Conservation (phyloP, 1,140 invertebrate species). For the Pseudomyrmex flavicornis region DNA sequence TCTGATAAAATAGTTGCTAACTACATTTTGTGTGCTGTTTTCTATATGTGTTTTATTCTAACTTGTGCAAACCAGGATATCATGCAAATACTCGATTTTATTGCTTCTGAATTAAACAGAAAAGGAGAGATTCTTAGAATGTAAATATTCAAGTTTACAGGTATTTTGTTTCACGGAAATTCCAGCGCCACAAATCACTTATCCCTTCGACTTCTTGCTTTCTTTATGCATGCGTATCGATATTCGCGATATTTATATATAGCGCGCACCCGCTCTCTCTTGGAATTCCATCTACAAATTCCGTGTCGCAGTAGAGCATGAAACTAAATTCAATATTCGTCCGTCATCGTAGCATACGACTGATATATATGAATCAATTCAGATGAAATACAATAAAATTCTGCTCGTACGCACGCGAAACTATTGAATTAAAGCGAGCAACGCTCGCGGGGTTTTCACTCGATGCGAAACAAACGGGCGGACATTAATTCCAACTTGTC, state of each 20-base stretch:
- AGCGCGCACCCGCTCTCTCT: background rate
- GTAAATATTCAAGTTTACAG: background rate
- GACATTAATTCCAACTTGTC: conserved; percentile 47
- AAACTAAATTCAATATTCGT: conserved; percentile 51
- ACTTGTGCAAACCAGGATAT: too few species aligned
- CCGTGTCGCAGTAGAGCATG: background rate
- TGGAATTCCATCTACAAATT: conserved; percentile 28
- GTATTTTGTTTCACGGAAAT: conserved; percentile 4
- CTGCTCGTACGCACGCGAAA: background rate
- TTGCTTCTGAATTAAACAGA: background rate
- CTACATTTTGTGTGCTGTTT: too few species aligned
- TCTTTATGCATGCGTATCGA: background rate
- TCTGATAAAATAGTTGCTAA: background rate
- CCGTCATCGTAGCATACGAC: background rate
- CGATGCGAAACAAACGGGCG: conserved; percentile 29
- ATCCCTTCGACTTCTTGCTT: background rate
- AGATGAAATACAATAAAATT: conserved; percentile 27
- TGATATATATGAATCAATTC: conserved; percentile 48
- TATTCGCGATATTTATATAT: conserved; percentile 16
- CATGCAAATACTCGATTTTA: too few species aligned
- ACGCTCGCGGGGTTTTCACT: too few species aligned
- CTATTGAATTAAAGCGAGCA: conserved; percentile 38
- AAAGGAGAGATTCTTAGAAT: background rate
- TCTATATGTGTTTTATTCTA: too few species aligned
- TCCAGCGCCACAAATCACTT: background rate